A percentile compares a stretch with the other conserved stretches of the same genome.
Conservation (phyloP, 2,888 invertebrate species). For the Dolomedes plantarius region DNA sequence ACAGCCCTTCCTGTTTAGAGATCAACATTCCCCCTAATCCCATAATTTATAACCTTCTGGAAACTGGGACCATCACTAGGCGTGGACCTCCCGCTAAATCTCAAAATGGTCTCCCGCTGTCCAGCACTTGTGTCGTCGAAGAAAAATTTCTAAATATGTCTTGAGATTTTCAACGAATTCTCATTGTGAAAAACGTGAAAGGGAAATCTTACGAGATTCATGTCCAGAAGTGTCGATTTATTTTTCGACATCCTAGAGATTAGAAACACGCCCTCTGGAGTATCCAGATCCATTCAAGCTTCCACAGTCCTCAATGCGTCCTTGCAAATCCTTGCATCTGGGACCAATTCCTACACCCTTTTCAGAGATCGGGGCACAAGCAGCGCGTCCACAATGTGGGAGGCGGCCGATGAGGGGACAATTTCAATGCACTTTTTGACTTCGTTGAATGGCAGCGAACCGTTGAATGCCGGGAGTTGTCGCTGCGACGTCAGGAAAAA, state of each 20-base stretch:
- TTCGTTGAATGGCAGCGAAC: not conserved
- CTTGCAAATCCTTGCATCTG: no score
- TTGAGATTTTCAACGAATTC: not conserved
- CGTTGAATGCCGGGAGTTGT: not conserved
- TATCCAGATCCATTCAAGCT: not conserved
- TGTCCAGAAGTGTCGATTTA: slow-evolving; percentile 5
- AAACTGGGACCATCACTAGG: no score
- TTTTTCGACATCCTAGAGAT: slow-evolving; percentile 10
- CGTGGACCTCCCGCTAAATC: no score
- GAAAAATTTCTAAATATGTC: not conserved
- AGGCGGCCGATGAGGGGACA: not conserved
- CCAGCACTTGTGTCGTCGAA: not conserved
- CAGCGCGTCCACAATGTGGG: not conserved
- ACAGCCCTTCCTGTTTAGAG: no score
- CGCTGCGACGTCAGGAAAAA: not conserved
- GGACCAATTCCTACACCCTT: no score
- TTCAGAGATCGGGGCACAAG: not conserved
- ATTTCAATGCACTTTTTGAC: not conserved
- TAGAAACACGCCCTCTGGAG: not conserved
- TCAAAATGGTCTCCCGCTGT: not conserved
- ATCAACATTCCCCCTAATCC: no score
- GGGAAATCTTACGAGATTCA: not conserved
- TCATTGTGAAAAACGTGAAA: no score
- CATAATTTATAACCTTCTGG: no score
- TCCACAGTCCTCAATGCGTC: not conserved